These are phyloP conservation scores for Neodiprion fabricii DNA, from an alignment of 1,140 invertebrate genomes.

Conservation along the genomic window DNA sequence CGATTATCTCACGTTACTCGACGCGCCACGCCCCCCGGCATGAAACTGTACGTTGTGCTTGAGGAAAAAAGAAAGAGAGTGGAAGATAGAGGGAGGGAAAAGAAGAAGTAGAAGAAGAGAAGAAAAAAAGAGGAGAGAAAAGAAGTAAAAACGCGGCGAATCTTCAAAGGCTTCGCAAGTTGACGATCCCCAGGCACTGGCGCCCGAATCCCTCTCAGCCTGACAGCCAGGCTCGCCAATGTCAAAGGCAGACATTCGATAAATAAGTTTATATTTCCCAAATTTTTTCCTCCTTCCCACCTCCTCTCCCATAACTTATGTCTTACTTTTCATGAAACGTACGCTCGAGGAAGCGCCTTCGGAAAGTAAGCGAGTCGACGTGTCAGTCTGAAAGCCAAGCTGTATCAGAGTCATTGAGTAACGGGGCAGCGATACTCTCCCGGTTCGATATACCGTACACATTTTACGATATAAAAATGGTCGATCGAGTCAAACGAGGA, in stretches of 20 bases:
- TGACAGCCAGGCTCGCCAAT: background rate
- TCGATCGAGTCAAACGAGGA: background rate
- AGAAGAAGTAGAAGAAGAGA: conserved; percentile 2
- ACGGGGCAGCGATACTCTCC: too few species aligned
- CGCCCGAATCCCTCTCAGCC: background rate
- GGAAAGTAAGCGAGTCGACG: too few species aligned
- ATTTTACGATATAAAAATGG: background rate
- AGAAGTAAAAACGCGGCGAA: background rate
- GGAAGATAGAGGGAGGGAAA: conserved; percentile 2
- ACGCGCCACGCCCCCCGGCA: background rate
- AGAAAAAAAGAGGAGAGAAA: background rate
- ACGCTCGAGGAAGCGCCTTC: too few species aligned
- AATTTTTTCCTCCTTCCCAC: too few species aligned
- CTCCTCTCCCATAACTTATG: too few species aligned
- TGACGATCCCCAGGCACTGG: background rate
- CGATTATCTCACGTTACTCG: conserved; percentile 5
- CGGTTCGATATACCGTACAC: too few species aligned
- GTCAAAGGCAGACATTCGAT: background rate
- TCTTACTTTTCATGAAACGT: too few species aligned
- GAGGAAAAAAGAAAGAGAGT: background rate
- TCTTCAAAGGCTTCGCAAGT: background rate
- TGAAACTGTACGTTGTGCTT: background rate
- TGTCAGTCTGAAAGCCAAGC: too few species aligned
- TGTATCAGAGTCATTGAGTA: too few species aligned
- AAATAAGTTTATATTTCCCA: background rate